Conservation (phyloP, 2,888 invertebrate genomes). For the Acanthococcus lagerstroemiae region DNA sequence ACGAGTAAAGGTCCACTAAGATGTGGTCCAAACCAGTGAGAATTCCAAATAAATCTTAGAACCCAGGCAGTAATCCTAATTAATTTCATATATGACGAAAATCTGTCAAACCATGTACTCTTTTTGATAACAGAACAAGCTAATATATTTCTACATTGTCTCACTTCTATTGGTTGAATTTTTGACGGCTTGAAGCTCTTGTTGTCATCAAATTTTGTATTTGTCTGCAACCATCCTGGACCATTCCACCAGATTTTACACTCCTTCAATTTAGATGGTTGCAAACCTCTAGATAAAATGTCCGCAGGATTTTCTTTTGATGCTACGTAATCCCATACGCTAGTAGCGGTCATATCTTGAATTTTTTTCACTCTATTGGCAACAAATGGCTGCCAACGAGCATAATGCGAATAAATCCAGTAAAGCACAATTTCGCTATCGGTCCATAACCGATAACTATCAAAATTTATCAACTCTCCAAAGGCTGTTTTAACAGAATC, state of each 20-base stretch:
- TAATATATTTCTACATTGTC: background rate
- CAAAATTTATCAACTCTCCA: background rate
- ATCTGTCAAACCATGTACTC: background rate
- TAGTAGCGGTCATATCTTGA: background rate
- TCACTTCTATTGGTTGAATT: background rate
- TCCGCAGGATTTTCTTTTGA: constrained; percentile 1
- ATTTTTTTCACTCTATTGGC: constrained; percentile 31
- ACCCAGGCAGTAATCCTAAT: background rate
- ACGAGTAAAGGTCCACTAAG: background rate
- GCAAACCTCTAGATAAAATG: background rate
- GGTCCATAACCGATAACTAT: background rate
- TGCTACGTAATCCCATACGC: background rate
- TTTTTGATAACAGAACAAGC: background rate
- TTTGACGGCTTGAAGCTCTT: background rate
- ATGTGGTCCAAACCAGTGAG: background rate
- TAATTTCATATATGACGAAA: background rate
- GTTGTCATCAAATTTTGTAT: background rate
- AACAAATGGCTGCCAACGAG: constrained; percentile 32
- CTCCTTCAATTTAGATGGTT: background rate
- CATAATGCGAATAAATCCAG: background rate
- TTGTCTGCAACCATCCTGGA: background rate
- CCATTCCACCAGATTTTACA: background rate
- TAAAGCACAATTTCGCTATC: background rate
- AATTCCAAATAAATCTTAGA: background rate
- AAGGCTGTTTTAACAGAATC: background rate